phyloP scores from a whole-genome alignment of 2,797 vertebrate genomes.

The Chiroxiphia lanceolata region DNA sequence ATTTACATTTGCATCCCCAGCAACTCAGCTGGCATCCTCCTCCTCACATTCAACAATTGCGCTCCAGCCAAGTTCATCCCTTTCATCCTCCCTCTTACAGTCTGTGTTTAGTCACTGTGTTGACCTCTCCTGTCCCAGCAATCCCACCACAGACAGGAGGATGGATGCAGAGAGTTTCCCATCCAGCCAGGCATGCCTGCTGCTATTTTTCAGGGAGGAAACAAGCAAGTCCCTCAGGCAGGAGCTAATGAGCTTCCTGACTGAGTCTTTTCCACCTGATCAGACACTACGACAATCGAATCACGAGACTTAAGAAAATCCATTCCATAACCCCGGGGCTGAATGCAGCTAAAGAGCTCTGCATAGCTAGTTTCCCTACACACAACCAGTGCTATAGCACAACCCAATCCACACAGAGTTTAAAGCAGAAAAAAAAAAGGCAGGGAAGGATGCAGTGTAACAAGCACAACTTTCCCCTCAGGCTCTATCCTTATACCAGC shows the following conservation, averaged over 20 bases:
- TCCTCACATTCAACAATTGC: background rate
- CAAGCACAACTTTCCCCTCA: background rate
- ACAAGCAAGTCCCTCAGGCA: background rate
- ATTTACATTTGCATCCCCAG: background rate
- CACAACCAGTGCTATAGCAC: background rate
- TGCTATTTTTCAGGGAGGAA: background rate
- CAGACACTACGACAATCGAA: background rate
- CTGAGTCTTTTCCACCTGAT: background rate
- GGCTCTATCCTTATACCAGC: background rate
- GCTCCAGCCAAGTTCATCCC: background rate
- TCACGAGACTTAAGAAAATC: background rate
- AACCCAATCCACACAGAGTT: background rate
- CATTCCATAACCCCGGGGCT: background rate
- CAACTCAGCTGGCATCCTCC: background rate
- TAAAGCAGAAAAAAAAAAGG: background rate
- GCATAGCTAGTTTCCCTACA: background rate
- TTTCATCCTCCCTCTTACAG: background rate
- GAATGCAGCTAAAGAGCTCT: background rate
- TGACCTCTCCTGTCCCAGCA: background rate
- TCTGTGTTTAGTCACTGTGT: background rate
- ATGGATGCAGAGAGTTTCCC: background rate
- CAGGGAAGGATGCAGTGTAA: background rate
- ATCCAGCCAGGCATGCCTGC: background rate
- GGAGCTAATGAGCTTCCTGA: background rate
- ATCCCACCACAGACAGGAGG: background rate